Base-by-base conservation (phyloP, 2,113 vertebrate species). In the Ranitomeya variabilis region DNA sequence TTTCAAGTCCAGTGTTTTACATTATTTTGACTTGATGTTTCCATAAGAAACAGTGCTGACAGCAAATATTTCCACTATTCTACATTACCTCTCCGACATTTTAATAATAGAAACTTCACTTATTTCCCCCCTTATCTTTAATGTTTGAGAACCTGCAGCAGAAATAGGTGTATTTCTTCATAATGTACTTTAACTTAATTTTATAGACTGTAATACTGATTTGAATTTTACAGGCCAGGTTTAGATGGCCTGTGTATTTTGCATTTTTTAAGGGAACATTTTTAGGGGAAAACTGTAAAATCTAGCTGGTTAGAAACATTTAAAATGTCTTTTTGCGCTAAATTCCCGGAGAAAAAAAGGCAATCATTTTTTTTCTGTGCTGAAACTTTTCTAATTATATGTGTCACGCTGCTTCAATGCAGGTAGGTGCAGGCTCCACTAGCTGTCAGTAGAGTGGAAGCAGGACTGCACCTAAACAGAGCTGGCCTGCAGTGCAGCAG, bases 21-120 rank as follows among this genome's bases (percentile, higher is more conserved):
- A 88, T 71, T 82, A 31, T 80, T 88, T 71, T 88, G 79, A 80
- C 66, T 88, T 82, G 80, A 83, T 88, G 69, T 83, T 88, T 88
- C 80, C 71, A 26, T 88, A 83, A 66, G 87, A 83, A 88, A 83
- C 31, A 26, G 71, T 18, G 57, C 57, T 82, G 80, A 76, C 57
- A 83, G 57, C 80, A 83, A 73, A 88, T 74, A 88, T 83, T 83
- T 88, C 26, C 19, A 59, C 67, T 83, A 74, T 67, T 62, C 79
- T 21, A 74, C 79, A 88, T 82, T 62, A 74, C 62, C 66, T 54
- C 76, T 19, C 85, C 5, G 23, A 78, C 23, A 80, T 80, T 80
- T 87, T 87, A 80, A 81, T 80, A 87, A 80, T 79, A 87, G 60
- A 87, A 87, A 80, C 74, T 77, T 14, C 14, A 37, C 26, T 71